Evolutionary conservation across 2,888 invertebrate species (phyloP).

Genomic region (Palloptera scutellata): DNA sequence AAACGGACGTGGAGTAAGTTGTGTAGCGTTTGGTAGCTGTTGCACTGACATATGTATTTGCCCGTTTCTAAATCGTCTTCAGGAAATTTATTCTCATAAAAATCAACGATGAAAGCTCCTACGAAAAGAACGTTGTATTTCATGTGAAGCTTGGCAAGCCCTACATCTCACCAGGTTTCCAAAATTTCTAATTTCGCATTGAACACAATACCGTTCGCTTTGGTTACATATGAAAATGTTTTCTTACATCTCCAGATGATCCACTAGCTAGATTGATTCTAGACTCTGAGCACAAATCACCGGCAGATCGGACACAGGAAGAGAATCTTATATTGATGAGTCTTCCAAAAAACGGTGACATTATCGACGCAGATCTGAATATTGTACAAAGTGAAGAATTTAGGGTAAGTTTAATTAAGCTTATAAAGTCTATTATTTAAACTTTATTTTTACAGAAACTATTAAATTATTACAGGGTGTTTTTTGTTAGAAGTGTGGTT

Average conservation of each 20-base stretch:
- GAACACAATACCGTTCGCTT: neutral
- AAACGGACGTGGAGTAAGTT: conserved; percentile 75
- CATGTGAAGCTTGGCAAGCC: conserved; percentile 12
- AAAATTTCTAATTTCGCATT: neutral
- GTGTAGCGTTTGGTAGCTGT: neutral
- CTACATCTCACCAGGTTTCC: conserved; percentile 1
- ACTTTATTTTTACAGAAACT: neutral
- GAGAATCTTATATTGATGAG: conserved; percentile 11
- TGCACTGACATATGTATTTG: neutral
- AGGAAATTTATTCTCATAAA: conserved; percentile 8
- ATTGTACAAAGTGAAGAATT: conserved; percentile 22
- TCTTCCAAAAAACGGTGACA: conserved; percentile 12
- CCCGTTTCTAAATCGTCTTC: neutral
- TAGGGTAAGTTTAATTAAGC: neutral
- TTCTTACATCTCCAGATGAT: conserved; percentile 3
- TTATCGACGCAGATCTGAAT: neutral
- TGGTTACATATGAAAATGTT: too few relatives aligned
- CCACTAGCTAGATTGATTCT: neutral
- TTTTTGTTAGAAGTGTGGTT: too few relatives aligned
- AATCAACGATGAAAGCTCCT: conserved; percentile 16
- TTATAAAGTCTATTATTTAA: neutral
- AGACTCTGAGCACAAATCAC: conserved; percentile 1
- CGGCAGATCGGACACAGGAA: neutral
- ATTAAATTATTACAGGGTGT: neutral
- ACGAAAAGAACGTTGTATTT: conserved; percentile 16